These are phyloP conservation scores for Octodon degus DNA, from an alignment of 2,113 vertebrate genomes.

Conservation along the genomic window DNA sequence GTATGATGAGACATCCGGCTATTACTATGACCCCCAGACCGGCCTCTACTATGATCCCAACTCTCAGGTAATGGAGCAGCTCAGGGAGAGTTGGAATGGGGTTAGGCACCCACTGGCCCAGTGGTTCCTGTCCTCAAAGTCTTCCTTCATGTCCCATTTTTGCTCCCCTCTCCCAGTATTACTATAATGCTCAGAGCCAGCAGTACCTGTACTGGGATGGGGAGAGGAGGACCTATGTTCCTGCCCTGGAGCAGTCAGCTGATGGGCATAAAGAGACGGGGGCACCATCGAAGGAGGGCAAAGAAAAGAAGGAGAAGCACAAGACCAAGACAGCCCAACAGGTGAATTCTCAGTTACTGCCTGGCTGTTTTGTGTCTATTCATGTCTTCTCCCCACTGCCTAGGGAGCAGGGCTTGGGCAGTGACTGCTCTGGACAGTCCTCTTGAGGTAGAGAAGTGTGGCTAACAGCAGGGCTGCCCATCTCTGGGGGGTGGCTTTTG, in stretches of 20 bases:
- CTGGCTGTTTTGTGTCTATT: not conserved
- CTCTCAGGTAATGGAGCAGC: slow-evolving; percentile 88
- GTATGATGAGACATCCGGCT: slow-evolving; percentile 93
- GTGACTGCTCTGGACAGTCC: not conserved
- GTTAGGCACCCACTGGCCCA: not conserved
- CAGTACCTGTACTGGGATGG: slow-evolving; percentile 96
- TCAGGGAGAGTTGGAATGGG: not conserved
- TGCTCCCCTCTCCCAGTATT: slow-evolving; percentile 87
- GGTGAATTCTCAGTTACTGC: slow-evolving; percentile 80
- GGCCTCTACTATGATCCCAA: slow-evolving; percentile 94
- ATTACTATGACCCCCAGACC: slow-evolving; percentile 93
- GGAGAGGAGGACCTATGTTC: slow-evolving; percentile 90
- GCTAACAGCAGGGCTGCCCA: not conserved
- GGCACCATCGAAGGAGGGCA: slow-evolving; percentile 84
- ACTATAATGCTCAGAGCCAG: slow-evolving; percentile 92
- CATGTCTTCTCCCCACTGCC: not conserved
- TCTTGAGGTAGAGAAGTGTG: not conserved
- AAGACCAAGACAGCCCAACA: slow-evolving; percentile 95
- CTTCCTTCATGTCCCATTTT: not conserved
- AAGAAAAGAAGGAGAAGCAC: slow-evolving; percentile 94
- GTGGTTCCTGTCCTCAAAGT: not conserved
- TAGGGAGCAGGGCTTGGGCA: not conserved
- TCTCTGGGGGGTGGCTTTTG: not conserved
- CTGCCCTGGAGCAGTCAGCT: slow-evolving; percentile 86
- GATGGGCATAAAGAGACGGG: slow-evolving; percentile 84